Evolutionary conservation across 2,113 vertebrate species (phyloP).

Genomic region (Psophia crepitans): DNA sequence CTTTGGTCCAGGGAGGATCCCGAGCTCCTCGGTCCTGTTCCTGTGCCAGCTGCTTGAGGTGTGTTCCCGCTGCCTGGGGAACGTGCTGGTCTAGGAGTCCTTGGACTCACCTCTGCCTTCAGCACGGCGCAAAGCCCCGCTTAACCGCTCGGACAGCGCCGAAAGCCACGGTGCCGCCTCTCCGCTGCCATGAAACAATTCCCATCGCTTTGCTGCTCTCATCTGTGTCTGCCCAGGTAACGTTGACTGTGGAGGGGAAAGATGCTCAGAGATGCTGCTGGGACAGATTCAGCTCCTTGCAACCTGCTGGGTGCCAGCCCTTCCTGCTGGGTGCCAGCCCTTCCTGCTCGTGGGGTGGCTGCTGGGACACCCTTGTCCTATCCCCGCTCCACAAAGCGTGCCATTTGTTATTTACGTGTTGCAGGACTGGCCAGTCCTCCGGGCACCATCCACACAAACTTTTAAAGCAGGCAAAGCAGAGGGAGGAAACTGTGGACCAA

Average conservation of each 20-base stretch:
- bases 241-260: not conserved
- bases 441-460: no score
- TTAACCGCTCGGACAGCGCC: not conserved
- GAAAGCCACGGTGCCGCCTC: not conserved
- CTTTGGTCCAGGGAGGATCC: not conserved
- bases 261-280: not conserved
- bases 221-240: not conserved
- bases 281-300: not conserved
- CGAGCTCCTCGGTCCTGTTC: not conserved
- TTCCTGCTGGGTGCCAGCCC: not conserved
- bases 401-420: no score
- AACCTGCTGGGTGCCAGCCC: not conserved
- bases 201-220: not conserved
- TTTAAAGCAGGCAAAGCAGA: no score
- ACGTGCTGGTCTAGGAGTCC: not conserved
- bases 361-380: not conserved
- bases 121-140: rapidly evolving
- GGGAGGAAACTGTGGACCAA: not conserved
- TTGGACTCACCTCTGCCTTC: not conserved
- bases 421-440: not conserved
- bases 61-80: not conserved
- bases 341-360: not conserved
- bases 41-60: not conserved
- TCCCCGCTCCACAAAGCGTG: rapidly evolving
- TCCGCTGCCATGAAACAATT: rapidly evolving